Evolutionary conservation across 2,797 vertebrate species (phyloP).

Genomic region (Anableps anableps): DNA sequence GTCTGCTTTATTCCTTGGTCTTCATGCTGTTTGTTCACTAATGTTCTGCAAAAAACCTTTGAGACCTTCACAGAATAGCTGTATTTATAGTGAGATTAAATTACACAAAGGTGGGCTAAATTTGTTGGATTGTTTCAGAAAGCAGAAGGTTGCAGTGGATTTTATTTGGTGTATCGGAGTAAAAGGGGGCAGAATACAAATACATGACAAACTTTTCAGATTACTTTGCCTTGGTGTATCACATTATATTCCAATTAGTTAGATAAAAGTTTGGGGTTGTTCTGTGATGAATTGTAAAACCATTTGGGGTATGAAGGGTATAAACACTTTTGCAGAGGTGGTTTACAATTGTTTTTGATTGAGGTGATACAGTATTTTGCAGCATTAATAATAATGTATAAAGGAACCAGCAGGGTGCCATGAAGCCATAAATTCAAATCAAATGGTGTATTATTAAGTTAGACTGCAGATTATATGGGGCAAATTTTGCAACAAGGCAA

Average conservation of each 20-base stretch:
- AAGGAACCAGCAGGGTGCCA: not conserved
- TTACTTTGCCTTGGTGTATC: not conserved
- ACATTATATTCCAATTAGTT: not conserved
- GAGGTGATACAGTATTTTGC: constrained; percentile 6
- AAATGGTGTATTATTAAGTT: not conserved
- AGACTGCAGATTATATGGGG: not conserved
- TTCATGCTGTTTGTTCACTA: not conserved
- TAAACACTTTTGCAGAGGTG: not conserved
- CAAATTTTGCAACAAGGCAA: not conserved
- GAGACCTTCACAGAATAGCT: not conserved
- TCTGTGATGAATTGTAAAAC: not conserved
- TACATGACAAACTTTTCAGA: not conserved
- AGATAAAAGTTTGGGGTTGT: not conserved
- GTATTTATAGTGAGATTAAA: not conserved
- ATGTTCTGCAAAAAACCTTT: not conserved
- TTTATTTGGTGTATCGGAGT: not conserved
- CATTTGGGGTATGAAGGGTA: not conserved
- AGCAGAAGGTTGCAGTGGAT: not conserved
- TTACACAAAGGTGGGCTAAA: not conserved
- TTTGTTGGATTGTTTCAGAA: not conserved
- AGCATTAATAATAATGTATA: constrained; percentile 2
- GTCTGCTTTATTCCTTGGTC: not conserved
- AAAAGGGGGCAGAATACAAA: not conserved
- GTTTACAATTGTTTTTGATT: not conserved
- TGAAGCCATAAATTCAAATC: constrained; percentile 3